Percentiles rank a stretch among this genome's conserved stretches.
Conservation (phyloP, 2,113 vertebrate species). For the Corvus moneduloides region DNA sequence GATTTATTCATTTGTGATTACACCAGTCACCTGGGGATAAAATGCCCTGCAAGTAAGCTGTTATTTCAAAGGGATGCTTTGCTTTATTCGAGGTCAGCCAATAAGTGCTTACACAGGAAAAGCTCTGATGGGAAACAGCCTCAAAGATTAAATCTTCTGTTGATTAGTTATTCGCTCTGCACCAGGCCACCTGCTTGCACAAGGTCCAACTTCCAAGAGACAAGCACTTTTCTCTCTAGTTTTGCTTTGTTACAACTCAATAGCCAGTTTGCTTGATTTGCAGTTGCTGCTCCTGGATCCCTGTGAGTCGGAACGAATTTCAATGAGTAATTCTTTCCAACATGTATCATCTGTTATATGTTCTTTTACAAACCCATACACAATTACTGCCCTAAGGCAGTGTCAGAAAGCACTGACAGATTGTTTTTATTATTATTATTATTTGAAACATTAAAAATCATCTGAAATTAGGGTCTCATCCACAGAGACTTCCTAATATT, state of each 20-base stretch:
- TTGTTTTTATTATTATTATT: not conserved
- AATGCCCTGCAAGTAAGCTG: not conserved
- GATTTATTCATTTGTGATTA: constrained; percentile 4
- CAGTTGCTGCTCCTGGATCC: not conserved
- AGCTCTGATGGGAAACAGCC: not conserved
- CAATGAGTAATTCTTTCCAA: not conserved
- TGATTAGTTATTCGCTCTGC: not conserved
- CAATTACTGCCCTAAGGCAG: not conserved
- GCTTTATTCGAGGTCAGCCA: constrained; percentile 10
- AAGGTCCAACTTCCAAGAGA: not conserved
- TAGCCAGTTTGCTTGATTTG: not conserved
- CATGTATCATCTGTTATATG: not conserved
- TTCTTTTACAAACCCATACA: not conserved
- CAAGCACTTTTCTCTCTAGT: not conserved
- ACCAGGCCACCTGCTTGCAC: not conserved
- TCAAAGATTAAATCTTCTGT: not conserved
- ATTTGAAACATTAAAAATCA: not conserved
- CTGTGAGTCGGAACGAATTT: not conserved
- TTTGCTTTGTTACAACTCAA: not conserved
- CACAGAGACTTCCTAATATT: not conserved
- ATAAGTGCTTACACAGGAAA: constrained; percentile 8
- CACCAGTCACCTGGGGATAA: not conserved
- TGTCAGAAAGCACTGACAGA: not conserved
- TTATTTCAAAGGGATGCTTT: constrained; percentile 8
- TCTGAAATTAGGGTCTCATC: not conserved